Evolutionary conservation across 2,113 vertebrate species (phyloP), one percentile per base, ranked within the genome.

Genomic region (Lonchura striata): DNA sequence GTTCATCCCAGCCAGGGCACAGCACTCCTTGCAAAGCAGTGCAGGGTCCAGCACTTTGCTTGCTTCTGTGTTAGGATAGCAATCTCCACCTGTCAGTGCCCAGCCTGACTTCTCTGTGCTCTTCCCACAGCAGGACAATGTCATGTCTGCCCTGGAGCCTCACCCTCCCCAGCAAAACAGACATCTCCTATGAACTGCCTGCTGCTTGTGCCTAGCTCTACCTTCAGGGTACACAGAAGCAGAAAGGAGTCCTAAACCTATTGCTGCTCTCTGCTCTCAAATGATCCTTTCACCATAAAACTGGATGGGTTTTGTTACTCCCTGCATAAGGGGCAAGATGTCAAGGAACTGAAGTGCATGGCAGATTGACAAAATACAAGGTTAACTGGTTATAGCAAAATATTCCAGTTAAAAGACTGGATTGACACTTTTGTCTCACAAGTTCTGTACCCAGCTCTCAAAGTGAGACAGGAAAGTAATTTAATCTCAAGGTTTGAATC

Each of bases 121-220:
- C 86, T 89, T 97, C 70, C 89, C 79, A 4, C 97, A 98, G 98
- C 44, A 77, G 94, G 70, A 95, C 90, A 15, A 96, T 19, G 18
- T 68, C 94, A 44, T 98, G 98, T 80, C 88, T 98, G 61, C 93
- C 97, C 52, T 52, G 96, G 70, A 82, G 77, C 46, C 23, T 98
- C 96, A 96, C 57, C 17, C 95, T 98, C 42, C 89, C 72, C 7
- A 42, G 90, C 37, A 92, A 76, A 46, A 75, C 12, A 24, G 78
- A 93, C 7, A 41, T 93, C 82, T 90, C 64, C 12, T 90, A 31
- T 11, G 37, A 92, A n/a, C 88, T 97, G 44, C 84, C 91, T 10
- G 4, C 88, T 46, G 50, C 53, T 33, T 98, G 97, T 72, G 49
- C 41, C 11, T 97, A 97, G 56, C 31, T 46, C 50, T 77, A 64